Evolutionary conservation across 2,113 vertebrate genomes (phyloP), one percentile per base, ranked within the genome.

Genomic region (Zosterops hypoxanthus): DNA sequence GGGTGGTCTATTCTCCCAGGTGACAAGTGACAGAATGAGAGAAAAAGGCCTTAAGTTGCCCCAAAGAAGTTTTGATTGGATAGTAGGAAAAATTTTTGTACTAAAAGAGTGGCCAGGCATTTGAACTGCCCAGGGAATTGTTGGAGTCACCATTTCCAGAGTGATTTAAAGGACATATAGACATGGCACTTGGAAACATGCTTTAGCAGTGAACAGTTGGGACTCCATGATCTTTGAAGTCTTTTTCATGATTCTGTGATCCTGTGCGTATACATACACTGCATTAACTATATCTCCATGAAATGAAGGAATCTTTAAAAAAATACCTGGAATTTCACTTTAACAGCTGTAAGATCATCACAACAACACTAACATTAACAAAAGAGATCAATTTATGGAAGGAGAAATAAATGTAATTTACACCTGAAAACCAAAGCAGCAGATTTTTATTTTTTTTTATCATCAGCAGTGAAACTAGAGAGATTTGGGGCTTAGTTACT

Each of bases 131-230:
- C 31, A n/a, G 13, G 24, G 8, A 85, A 57, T 9, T 42, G 20
- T 0, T 25, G 44, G 8, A 42, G 20, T 42, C 34, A 66, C 16
- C 13, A 42, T 9, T n/a, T 15, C 20, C 10, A 12, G 6, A 42
- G 5, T 5, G 34, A 50, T 42, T 85, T 34, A 76, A 49, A 75
- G 3, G 12, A 49, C 20, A 41, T 11, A 49, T 1, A 34, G 20
- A 50, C 24, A 42, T 1, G 5, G 25, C 9, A 57, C 29, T 34
- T n/a, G 8, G 15, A 47, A 41, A 65, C 18, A 63, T 3, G 7
- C 12, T 66, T 49, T 14, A 50, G 24, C 16, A 66, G 20, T 41
- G 14, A 64, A 28, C 23, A 56, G 16, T 2, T 42, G 16, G 12
- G 34, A 42, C 52, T 49, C 8, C n/a, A 41, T 20, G 19, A 49